Evolutionary conservation across 2,888 invertebrate species (phyloP), one percentile per base, ranked within the genome.

Genomic region (Tortrix viridana): DNA sequence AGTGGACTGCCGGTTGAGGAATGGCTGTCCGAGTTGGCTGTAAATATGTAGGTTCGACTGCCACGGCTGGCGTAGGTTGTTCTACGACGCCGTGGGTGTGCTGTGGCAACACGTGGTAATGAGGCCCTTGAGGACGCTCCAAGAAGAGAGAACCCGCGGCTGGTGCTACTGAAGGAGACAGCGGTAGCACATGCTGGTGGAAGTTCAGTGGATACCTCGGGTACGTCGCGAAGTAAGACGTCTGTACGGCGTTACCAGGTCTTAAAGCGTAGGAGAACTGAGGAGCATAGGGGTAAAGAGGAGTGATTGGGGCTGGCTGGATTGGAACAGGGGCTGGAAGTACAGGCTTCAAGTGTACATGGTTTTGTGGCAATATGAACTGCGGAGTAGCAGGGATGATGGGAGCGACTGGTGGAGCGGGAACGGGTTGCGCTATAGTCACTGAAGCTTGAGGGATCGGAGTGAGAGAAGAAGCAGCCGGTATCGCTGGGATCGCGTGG

Each of bases 211-310:
- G 92, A 71, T 86, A 90, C 67, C 88, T 81, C 5, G 92, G 92
- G 60, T 86, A 92, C 1, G 86, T 88, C 0, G 92, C 92, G 49
- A 92, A 92, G 49, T 81, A 74, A 2, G 92, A 92, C 3, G 89
- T 84, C 65, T 92, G 92, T 1, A 89, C 77, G 14, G 92, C 85
- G 65, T 88, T 85, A 14, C 92, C 92, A 6, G 90, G 92, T 9
- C 89, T 84, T 9, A 92, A 77, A 1, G 88, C 79, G 65, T 90
- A 91, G 0, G 85, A 85, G 53, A 79, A 79, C 64, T 83, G 85
- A 1, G 80, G 79, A 41, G 82, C 76, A 23, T 78, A 72, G 3
- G 79, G 79, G 12, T 69, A 60, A 23, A 81, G 78, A n/a, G 73
- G 61, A 14, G 76, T 70, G 1, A 80, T 67, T 2, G 82, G 77